Evolutionary conservation across 2,113 vertebrate species (phyloP), one percentile per base, ranked within the genome.

Genomic region (Telmatochromis sp.): DNA sequence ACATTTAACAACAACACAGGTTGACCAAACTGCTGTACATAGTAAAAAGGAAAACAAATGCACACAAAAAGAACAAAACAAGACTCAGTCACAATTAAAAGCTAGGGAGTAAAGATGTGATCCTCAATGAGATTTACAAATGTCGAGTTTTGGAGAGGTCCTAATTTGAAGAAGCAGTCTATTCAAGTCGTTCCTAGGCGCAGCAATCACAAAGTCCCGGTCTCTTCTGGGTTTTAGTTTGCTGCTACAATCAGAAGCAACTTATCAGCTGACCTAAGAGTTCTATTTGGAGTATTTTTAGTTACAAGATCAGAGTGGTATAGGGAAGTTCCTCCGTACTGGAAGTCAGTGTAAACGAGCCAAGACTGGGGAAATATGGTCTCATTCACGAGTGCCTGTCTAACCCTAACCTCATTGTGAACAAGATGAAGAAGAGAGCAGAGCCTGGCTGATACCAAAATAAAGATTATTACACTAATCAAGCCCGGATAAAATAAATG

Each of bases 181-280:
- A 26, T 14, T 57, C 23, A 1, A 57, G 23, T 26, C n/a, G n/a
- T n/a, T n/a, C n/a, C 1, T 57, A 26, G 12, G 54, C 4, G 4
- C 23, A 57, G 23, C 23, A 57, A 28, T 57, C 3, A 0, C 7
- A 57, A 15, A 5, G 54, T 26, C 54, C 1, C 1, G 1, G 23
- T 57, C 12, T 8, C 54, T 0, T 23, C 6, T 26, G 7, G 23
- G 13, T 5, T 57, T 57, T 28, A 57, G 0, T 57, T 0, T 57
- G 54, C 23, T 57, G 23, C 11, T 57, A 55, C 54, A 57, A 8
- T 57, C 54, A 57, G 21, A 26, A 26, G 7, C 7, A 14, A 14
- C 12, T 57, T 26, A 8, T 57, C 54, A 57, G 54, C 7, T 57
- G 54, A 57, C 54, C 12, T 14, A 26, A 26, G 12, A 57, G 12